Evolutionary conservation across 2,113 vertebrate species (phyloP), one percentile per base, ranked within the genome.

Genomic region (Gracilinanus agilis): DNA sequence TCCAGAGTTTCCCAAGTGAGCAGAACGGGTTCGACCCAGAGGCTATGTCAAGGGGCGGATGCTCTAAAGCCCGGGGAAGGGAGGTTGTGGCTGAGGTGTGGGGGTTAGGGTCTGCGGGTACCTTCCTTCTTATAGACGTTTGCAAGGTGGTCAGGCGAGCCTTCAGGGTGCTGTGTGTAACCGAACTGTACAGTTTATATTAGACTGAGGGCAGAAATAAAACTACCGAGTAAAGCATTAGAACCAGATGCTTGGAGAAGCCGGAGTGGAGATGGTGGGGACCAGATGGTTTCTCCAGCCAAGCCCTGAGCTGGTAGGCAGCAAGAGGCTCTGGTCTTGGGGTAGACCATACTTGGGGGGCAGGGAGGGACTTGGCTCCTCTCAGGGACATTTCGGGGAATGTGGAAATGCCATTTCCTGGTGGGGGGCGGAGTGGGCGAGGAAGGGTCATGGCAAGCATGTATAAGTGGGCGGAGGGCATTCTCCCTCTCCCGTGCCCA

Each of bases 151-250:
- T 19, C 67, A 40, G n/a, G n/a, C 19, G 16, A 40, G 40, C 19
- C 67, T 83, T 16, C 5, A 40, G 23, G 16, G 16, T 9, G 19
- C 67, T 83, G 58, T 67, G 19, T 0, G 34, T 0, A 9, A 55
- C 0, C 44, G 21, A 93, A 9, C 34, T 0, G 89, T 0, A 5
- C 89, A 90, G 91, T 44, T 90, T 34, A 0, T 19, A 3, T 61
- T 49, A 3, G 0, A 55, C 3, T 2, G 21, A 40, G 10, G 21
- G 92, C 0, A 25, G 90, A 61, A 24, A 89, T 13, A 54, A 53
- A 96, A 96, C 61, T 53, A 54, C 91, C 1, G 61, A 92, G 54
- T 0, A 2, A 54, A 89, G 91, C 94, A 93, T 89, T 93, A 90
- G 93, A 95, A 95, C 19, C 29, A 93, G 92, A 75, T 88, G 94